Evolutionary conservation across 2,113 vertebrate species (phyloP).

Genomic region (Mustela nigripes): DNA sequence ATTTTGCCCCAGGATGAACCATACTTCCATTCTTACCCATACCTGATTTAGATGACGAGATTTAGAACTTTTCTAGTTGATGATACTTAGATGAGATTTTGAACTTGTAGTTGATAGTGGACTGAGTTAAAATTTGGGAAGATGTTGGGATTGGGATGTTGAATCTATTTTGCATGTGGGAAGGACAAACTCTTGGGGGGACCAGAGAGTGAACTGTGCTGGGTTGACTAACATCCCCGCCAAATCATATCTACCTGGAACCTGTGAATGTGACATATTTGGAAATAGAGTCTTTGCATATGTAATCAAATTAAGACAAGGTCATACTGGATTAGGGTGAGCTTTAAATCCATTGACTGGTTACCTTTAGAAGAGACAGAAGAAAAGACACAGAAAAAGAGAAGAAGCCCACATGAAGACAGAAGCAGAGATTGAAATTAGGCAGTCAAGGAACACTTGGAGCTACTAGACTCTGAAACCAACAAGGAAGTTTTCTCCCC

Average conservation of each 20-base stretch:
- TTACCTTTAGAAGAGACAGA: not conserved
- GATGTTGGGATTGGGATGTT: not conserved
- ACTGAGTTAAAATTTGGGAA: constrained; percentile 8
- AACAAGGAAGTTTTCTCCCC: not conserved
- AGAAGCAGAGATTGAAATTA: not conserved
- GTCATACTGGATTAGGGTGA: not conserved
- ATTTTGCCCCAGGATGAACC: not conserved
- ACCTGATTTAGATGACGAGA: not conserved
- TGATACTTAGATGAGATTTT: not conserved
- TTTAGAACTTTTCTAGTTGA: not conserved
- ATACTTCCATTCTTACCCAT: not conserved
- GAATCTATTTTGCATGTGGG: not conserved
- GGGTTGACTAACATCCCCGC: not conserved
- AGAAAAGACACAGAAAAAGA: not conserved
- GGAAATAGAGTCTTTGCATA: not conserved
- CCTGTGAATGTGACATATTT: not conserved
- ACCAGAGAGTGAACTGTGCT: not conserved
- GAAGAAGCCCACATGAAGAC: not conserved
- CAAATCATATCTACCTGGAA: not conserved
- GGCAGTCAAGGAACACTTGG: not conserved
- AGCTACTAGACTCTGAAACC: not conserved
- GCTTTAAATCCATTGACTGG: not conserved
- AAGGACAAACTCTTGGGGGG: not conserved
- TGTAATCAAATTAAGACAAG: not conserved
- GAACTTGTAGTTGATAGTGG: constrained; percentile 7